Conservation (phyloP, 2,113 vertebrate genomes). For the Fulica atra region DNA sequence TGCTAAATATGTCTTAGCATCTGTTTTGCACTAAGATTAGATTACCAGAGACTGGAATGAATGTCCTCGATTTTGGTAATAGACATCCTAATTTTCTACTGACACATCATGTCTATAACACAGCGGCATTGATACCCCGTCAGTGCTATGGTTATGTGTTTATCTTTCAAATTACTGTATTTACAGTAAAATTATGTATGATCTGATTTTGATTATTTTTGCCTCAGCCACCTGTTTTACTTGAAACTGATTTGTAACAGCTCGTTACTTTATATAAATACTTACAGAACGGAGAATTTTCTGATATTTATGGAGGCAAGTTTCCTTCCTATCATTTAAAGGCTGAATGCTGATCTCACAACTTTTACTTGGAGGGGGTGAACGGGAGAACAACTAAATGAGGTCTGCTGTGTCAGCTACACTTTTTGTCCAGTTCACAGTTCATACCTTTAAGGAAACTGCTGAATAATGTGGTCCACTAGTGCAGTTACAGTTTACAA, state of each 20-base stretch:
- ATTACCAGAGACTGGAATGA: constrained; percentile 59
- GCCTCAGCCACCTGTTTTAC: constrained; percentile 64
- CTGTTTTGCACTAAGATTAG: constrained; percentile 74
- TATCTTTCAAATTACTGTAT: constrained; percentile 67
- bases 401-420: constrained; percentile 51
- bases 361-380: constrained; percentile 25
- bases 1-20: constrained; percentile 59
- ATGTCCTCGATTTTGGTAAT: constrained; percentile 66
- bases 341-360: constrained; percentile 38
- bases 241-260: constrained; percentile 68
- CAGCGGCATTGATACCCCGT: constrained; percentile 40
- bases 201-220: constrained; percentile 65
- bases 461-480: constrained; percentile 67
- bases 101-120: constrained; percentile 37
- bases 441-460: constrained; percentile 64
- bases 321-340: constrained; percentile 58
- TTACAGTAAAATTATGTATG: constrained; percentile 66
- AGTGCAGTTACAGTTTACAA: constrained; percentile 66
- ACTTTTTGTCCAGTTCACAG: constrained; percentile 57
- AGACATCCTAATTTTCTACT: constrained; percentile 71
- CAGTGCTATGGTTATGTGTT: constrained; percentile 57
- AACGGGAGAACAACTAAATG: constrained; percentile 46
- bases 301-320: constrained; percentile 62
- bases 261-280: constrained; percentile 61
- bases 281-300: constrained; percentile 43